Evolutionary conservation across 2,888 invertebrate genomes (phyloP).

Genomic region (Tetheella fluctuosa): DNA sequence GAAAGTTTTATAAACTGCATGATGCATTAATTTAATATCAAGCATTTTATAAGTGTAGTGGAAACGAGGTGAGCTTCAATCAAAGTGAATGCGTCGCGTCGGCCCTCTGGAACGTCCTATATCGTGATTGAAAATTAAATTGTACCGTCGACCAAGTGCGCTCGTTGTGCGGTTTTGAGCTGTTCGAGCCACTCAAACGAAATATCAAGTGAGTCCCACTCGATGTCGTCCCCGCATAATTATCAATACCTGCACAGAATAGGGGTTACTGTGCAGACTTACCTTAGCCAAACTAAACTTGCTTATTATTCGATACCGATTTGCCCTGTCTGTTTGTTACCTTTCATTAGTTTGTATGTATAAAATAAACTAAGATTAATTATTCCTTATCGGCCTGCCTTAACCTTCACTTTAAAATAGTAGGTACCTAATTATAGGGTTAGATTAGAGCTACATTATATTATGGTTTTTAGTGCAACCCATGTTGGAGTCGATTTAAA

Average conservation of each 20-base stretch:
- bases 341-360: constrained; percentile 7
- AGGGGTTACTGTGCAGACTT: not conserved
- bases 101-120: constrained; percentile 40
- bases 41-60: constrained; percentile 12
- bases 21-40: not conserved
- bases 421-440: too few relatives aligned
- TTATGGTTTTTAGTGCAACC: too few relatives aligned
- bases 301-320: not conserved
- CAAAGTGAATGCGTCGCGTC: constrained; percentile 44
- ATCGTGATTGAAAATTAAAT: constrained; percentile 66
- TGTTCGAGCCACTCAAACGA: constrained; percentile 33
- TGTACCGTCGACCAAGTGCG: constrained; percentile 55
- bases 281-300: not conserved
- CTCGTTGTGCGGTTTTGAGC: constrained; percentile 38
- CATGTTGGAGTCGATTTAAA: too few relatives aligned
- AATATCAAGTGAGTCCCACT: constrained; percentile 36
- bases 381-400: not conserved
- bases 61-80: constrained; percentile 42
- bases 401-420: too few relatives aligned
- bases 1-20: not conserved
- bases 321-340: constrained; percentile 16
- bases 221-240: constrained; percentile 28
- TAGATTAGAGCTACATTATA: too few relatives aligned
- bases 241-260: constrained; percentile 24
- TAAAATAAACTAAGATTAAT: not conserved